These are phyloP conservation scores for Drosophila persimilis DNA, from an alignment of 1,140 invertebrate genomes.

Conservation along the genomic window DNA sequence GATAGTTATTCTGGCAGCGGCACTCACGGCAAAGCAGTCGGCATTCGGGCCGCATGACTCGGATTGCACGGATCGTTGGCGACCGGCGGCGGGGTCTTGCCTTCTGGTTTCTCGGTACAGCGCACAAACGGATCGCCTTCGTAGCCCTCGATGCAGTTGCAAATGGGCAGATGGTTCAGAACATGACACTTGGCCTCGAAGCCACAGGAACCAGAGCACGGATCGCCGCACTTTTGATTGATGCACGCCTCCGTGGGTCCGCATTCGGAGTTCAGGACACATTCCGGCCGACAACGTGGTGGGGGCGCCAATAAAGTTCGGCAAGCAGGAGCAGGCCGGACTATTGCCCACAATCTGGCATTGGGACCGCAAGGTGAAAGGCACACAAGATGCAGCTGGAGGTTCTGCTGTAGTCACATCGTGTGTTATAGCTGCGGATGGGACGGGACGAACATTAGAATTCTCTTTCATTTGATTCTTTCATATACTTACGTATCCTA, in stretches of 20 bases:
- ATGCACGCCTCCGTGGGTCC: conserved; percentile 87
- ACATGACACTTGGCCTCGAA: conserved; percentile 87
- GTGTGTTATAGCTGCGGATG: conserved; percentile 18
- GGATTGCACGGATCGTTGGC: conserved; percentile 88
- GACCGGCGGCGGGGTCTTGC: conserved; percentile 24
- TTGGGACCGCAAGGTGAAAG: conserved; percentile 92
- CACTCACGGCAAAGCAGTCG: conserved; percentile 90
- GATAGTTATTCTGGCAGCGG: conserved; percentile 90
- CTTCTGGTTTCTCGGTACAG: conserved; percentile 84
- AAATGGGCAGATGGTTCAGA: conserved; percentile 89
- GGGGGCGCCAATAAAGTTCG: conserved; percentile 90
- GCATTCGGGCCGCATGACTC: conserved; percentile 92
- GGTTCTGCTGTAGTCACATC: conserved; percentile 75
- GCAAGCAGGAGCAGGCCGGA: conserved; percentile 90
- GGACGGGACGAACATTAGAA: neutral
- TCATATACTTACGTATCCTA: conserved; percentile 83
- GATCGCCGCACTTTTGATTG: conserved; percentile 89
- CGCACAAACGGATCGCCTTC: conserved; percentile 89
- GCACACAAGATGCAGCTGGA: conserved; percentile 89
- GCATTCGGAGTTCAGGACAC: conserved; percentile 90
- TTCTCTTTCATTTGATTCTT: neutral
- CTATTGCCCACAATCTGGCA: conserved; percentile 87
- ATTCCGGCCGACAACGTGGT: conserved; percentile 91
- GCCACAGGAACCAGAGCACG: conserved; percentile 90
- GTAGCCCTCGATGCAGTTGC: conserved; percentile 86